phyloP scores from a whole-genome alignment of 2,797 vertebrate genomes.

The Microchirus variegatus region DNA sequence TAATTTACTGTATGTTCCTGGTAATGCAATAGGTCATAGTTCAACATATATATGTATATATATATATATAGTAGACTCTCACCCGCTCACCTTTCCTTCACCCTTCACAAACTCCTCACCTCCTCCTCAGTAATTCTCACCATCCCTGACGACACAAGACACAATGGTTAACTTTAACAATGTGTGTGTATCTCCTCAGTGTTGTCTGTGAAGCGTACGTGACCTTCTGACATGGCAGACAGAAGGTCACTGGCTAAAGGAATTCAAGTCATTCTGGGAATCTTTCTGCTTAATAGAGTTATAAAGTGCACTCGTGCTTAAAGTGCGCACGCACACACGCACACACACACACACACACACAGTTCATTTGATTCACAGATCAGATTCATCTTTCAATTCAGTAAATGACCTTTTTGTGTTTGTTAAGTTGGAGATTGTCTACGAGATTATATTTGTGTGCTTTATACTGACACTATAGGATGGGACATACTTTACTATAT shows the following conservation, averaged over 20 bases:
- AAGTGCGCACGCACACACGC: constrained; percentile 4
- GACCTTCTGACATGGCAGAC: constrained; percentile 66
- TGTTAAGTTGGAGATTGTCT: too few species aligned
- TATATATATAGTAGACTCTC: too few species aligned
- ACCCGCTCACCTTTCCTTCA: constrained; percentile 2
- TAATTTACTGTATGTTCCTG: too few species aligned
- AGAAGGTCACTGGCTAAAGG: constrained; percentile 68
- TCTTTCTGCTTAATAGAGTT: constrained; percentile 43
- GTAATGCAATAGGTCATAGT: too few species aligned
- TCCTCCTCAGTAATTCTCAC: constrained; percentile 33
- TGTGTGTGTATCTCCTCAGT: constrained; percentile 10
- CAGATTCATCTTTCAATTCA: too few species aligned
- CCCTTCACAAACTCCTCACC: constrained; percentile 15
- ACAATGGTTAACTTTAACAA: constrained; percentile 79
- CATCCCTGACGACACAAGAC: constrained; percentile 34
- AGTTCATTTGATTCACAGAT: neutral
- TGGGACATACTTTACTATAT: too few species aligned
- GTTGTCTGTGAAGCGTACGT: constrained; percentile 72
- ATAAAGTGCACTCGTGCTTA: constrained; percentile 32
- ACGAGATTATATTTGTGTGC: too few species aligned
- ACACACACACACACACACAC: constrained; percentile 7
- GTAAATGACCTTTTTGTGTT: too few species aligned
- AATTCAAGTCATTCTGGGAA: constrained; percentile 75
- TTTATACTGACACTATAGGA: too few species aligned
- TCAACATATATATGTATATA: too few species aligned